Evolutionary conservation across 2,113 vertebrate genomes (phyloP), one percentile per base, ranked within the genome.

Genomic region (Scolopax mira): DNA sequence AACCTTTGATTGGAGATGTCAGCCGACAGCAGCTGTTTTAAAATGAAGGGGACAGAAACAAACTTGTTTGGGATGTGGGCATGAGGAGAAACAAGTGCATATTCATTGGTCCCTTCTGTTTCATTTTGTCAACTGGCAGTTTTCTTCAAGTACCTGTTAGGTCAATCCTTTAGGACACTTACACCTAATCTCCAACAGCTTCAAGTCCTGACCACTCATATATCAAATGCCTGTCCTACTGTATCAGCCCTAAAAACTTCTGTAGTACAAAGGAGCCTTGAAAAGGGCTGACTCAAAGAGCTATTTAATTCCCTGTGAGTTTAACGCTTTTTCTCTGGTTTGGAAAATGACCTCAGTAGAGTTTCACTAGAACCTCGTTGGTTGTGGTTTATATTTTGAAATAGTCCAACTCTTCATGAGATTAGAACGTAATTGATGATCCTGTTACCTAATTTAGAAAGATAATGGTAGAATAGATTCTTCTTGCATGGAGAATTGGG

Each of bases 91-190:
- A 88, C 48, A 91, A 93, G 35, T 78, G 35, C 48, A n/a, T 79
- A 78, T 93, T 85, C 79, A 73, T 48, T 15, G 52, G 30, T 77
- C 60, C 71, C 67, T 91, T 74, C 88, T 94, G 89, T 64, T 95
- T 94, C 46, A 2, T 89, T 95, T 69, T 83, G 94, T 93, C 95
- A 95, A 58, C 74, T 85, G 91, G 67, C 87, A 85, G 7, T 49
- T 95, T 93, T 91, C 85, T 88, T 77, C 78, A 83, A 85, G 49
- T 85, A 54, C 71, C 49, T 62, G 79, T 88, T 65, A 66, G 87
- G 54, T 89, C 91, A 65, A 13, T 95, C 67, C 84, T 70, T 95
- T 39, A 54, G 67, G 58, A 46, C 58, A 30, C 42, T 90, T 44
- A 67, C 2, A 15, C 75, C 82, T 94, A 61, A 91, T 89, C 74